Percentiles rank a stretch among this genome's conserved stretches.
These are phyloP conservation scores for Cyanoliseus patagonus DNA, from an alignment of 2,113 vertebrate species.

Conservation along the genomic window DNA sequence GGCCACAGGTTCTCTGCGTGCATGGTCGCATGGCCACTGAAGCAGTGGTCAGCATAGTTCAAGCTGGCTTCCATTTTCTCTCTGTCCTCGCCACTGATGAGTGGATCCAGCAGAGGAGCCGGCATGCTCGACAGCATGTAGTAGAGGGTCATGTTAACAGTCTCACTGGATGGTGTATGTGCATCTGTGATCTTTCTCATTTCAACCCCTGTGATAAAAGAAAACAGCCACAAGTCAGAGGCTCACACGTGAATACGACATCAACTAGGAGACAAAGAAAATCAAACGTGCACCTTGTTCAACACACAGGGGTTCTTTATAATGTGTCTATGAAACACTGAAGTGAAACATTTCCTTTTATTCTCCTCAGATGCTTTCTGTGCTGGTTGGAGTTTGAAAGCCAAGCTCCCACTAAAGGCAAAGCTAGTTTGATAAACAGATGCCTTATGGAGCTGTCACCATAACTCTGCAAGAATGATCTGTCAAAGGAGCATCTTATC, in stretches of 20 bases:
- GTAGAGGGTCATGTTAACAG: slow-evolving; percentile 94
- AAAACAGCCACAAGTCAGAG: neutral
- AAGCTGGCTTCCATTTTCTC: slow-evolving; percentile 86
- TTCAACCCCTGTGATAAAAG: slow-evolving; percentile 83
- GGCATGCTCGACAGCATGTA: slow-evolving; percentile 86
- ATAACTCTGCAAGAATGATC: neutral
- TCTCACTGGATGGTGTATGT: slow-evolving; percentile 89
- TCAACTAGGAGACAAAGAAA: neutral
- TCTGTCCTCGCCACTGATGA: slow-evolving; percentile 77
- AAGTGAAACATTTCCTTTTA: neutral
- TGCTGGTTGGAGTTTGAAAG: neutral
- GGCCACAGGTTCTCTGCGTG: slow-evolving; percentile 97
- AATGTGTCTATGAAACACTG: neutral
- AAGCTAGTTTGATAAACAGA: neutral
- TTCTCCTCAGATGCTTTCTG: neutral
- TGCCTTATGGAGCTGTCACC: neutral
- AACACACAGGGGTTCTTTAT: neutral
- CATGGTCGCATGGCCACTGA: slow-evolving; percentile 97
- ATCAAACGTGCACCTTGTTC: rapidly evolving
- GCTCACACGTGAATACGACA: neutral
- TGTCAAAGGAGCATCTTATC: neutral
- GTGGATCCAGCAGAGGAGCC: slow-evolving; percentile 84
- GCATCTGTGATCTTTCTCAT: slow-evolving; percentile 92
- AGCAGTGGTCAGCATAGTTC: slow-evolving; percentile 96
- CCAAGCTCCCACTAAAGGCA: neutral